Evolutionary conservation across 2,797 vertebrate genomes (phyloP).

Genomic region (Prunella strophiata): DNA sequence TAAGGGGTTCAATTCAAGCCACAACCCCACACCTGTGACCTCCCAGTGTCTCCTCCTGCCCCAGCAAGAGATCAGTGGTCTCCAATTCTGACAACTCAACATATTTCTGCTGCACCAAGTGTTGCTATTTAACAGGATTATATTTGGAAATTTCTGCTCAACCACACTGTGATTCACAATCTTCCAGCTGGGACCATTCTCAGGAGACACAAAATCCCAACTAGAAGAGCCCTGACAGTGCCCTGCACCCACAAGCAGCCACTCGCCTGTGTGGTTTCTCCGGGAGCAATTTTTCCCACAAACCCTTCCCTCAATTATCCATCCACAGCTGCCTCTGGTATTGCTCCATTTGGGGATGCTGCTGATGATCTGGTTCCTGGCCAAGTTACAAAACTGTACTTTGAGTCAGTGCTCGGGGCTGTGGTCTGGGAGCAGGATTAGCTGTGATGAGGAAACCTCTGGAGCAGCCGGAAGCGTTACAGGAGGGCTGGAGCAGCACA

Average conservation of each 20-base stretch:
- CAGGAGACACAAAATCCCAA: not conserved
- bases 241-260: not conserved
- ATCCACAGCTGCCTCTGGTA: not conserved
- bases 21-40: not conserved
- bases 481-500: not conserved
- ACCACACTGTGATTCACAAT: not conserved
- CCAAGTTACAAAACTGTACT: conserved; percentile 50
- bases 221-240: not conserved
- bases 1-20: not conserved
- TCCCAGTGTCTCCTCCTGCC: not conserved
- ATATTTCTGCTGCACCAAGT: not conserved
- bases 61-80: not conserved
- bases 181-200: not conserved
- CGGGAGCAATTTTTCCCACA: conserved; percentile 31
- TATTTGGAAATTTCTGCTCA: not conserved
- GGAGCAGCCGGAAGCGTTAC: not conserved
- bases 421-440: not conserved
- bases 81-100: not conserved
- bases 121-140: not conserved
- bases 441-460: conserved; percentile 12
- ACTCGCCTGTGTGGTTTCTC: not conserved
- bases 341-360: conserved; percentile 37
- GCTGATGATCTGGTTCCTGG: not conserved
- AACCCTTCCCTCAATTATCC: conserved; percentile 33
- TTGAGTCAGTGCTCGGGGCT: not conserved